A percentile compares a stretch with the other conserved stretches of the same genome.
Conservation (phyloP, 2,797 vertebrate genomes). For the Odontamblyopus lacepedii region DNA sequence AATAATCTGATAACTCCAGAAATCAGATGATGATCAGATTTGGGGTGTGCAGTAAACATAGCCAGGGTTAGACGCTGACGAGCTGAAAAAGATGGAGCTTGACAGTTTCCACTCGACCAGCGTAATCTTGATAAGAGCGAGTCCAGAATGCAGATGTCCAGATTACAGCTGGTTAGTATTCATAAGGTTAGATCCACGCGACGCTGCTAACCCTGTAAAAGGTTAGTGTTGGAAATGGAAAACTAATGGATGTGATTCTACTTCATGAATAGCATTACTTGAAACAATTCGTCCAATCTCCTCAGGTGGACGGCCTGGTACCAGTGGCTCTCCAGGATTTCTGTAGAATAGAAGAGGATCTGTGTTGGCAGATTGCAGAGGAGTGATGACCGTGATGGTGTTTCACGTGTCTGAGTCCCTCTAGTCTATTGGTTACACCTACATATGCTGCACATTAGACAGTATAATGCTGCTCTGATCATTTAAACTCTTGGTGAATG, state of each 20-base stretch:
- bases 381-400: not conserved
- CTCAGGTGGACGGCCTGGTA: not conserved
- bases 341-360: not conserved
- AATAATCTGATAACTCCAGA: no score
- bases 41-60: no score
- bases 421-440: no score
- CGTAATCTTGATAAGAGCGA: constrained; percentile 27
- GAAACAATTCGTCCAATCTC: constrained; percentile 21
- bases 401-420: not conserved
- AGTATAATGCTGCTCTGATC: not conserved
- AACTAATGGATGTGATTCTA: constrained; percentile 56
- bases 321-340: not conserved
- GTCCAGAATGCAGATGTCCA: constrained; percentile 52
- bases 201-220: constrained; percentile 56
- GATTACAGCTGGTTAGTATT: constrained; percentile 59
- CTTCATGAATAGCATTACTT: constrained; percentile 60
- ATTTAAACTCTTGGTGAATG: not conserved
- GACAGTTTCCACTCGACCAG: constrained; percentile 26
- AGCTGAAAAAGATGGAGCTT: constrained; percentile 10
- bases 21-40: no score
- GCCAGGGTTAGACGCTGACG: not conserved
- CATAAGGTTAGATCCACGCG: constrained; percentile 52
- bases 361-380: not conserved
- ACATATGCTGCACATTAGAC: no score
- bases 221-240: constrained; percentile 60